Percentiles rank a stretch among this genome's conserved stretches.
These are phyloP conservation scores for Leptinotarsa defecta DNA, from an alignment of 1,140 invertebrate genomes.

Conservation along the genomic window DNA sequence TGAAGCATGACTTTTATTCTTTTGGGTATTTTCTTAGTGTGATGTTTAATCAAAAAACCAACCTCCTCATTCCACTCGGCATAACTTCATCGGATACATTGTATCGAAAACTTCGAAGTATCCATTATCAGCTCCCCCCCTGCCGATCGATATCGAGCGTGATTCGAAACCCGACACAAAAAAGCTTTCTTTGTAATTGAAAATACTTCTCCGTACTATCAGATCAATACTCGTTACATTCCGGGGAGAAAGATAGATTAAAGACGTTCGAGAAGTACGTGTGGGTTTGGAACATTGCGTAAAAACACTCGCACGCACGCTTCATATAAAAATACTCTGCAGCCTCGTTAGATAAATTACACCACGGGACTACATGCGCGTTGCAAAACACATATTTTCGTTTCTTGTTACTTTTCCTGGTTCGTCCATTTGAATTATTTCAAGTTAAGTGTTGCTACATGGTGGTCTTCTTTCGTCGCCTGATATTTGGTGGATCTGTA, in stretches of 20 bases:
- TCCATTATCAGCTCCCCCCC: background rate
- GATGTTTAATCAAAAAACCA: too few species aligned
- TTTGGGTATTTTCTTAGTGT: too few species aligned
- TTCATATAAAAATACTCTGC: conserved; percentile 21
- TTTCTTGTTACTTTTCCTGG: conserved; percentile 14
- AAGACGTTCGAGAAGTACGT: conserved; percentile 13
- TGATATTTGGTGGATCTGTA: too few species aligned
- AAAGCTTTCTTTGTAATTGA: conserved; percentile 21
- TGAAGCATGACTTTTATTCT: too few species aligned
- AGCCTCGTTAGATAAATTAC: conserved; percentile 29
- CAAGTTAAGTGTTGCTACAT: background rate
- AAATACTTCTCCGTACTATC: conserved; percentile 11
- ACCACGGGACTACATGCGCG: conserved; percentile 14
- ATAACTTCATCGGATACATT: background rate
- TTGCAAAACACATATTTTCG: conserved; percentile 23
- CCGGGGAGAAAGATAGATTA: conserved; percentile 4
- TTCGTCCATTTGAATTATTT: conserved; percentile 10
- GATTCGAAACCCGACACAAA: conserved; percentile 14
- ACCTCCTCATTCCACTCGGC: too few species aligned
- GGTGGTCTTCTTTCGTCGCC: background rate
- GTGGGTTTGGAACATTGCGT: conserved; percentile 13
- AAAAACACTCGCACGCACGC: conserved; percentile 14
- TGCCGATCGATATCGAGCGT: conserved; percentile 9
- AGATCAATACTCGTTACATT: conserved; percentile 15
- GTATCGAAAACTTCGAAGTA: background rate